phyloP scores from a whole-genome alignment of 2,888 invertebrate species.

The Aelia acuminata region DNA sequence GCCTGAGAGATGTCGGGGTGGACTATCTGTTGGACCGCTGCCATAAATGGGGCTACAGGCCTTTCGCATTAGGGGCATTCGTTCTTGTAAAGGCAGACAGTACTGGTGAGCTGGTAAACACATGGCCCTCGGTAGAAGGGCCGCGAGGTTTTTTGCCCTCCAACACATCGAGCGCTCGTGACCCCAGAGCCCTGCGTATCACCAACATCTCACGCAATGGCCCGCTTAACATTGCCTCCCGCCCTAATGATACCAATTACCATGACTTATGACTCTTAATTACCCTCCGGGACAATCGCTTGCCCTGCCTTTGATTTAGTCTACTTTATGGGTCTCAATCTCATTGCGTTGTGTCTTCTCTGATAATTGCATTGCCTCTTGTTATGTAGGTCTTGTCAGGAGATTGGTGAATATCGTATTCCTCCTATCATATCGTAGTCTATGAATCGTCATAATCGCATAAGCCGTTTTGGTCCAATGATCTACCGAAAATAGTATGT shows the following conservation, averaged over 20 bases:
- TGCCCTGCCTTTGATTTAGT: neutral
- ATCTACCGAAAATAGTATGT: too few relatives aligned
- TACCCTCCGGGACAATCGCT: neutral
- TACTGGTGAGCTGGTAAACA: constrained; percentile 11
- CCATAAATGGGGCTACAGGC: constrained; percentile 19
- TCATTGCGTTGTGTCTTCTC: neutral
- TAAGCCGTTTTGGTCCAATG: too few relatives aligned
- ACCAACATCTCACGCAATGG: constrained; percentile 5
- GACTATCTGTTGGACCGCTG: neutral
- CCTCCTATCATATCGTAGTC: too few relatives aligned
- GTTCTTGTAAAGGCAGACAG: constrained; percentile 14
- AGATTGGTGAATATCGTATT: too few relatives aligned
- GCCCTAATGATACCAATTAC: constrained; percentile 11
- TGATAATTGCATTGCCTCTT: neutral
- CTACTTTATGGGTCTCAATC: neutral
- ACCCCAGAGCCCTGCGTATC: constrained; percentile 3
- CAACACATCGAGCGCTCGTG: neutral
- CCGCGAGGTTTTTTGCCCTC: neutral
- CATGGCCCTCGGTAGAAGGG: neutral
- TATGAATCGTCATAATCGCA: too few relatives aligned
- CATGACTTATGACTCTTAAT: constrained; percentile 24
- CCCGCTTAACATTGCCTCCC: neutral
- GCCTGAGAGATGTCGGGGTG: neutral
- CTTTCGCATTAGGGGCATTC: constrained; percentile 33
- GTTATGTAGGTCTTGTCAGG: neutral